Evolutionary conservation across 2,888 invertebrate species (phyloP), one percentile per base, ranked within the genome.

Genomic region (Volucella inflata): DNA sequence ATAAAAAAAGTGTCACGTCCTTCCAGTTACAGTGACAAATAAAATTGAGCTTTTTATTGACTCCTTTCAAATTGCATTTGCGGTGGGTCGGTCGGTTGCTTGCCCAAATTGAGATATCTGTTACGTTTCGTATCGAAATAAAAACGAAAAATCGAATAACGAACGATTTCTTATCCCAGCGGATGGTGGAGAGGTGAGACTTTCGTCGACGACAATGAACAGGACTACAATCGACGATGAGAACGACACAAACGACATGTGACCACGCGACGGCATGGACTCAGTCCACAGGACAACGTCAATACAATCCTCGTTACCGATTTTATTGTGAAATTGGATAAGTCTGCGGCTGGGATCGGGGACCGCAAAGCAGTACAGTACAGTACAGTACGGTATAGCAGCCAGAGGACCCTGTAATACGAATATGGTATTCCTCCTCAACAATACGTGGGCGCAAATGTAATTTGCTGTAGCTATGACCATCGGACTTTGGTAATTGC

Each of bases 31-130:
- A 88, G 88, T 87, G 88, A 88, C 88, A 88, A 88, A 88, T 88
- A 88, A 88, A 88, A 88, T 88, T 88, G 87, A 88, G 87, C 87
- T 88, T 87, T 88, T 88, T 88, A 88, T 88, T 88, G 88, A 88
- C 87, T 87, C 72, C 83, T 88, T 88, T 87, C 87, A 88, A 88
- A 88, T 88, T 88, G 88, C 87, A 88, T 88, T 88, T 87, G 82
- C 64, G 87, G 87, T 87, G 87, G 72, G 77, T 65, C 64, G 65
- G 70, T 80, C 76, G 65, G 76, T 71, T 75, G 87, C 72, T 62
- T 76, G 68, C 67, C 81, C 81, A 81, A 81, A 85, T 81, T 85
- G 76, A 81, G 85, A 81, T 85, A 85, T 85, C 76, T 76, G 71
- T 85, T 77, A 77, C 81, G 71, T 72, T 84, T 72, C 71, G 82